These are phyloP conservation scores for Drosophila robusta DNA, from an alignment of 2,888 invertebrate genomes.

Conservation along the genomic window DNA sequence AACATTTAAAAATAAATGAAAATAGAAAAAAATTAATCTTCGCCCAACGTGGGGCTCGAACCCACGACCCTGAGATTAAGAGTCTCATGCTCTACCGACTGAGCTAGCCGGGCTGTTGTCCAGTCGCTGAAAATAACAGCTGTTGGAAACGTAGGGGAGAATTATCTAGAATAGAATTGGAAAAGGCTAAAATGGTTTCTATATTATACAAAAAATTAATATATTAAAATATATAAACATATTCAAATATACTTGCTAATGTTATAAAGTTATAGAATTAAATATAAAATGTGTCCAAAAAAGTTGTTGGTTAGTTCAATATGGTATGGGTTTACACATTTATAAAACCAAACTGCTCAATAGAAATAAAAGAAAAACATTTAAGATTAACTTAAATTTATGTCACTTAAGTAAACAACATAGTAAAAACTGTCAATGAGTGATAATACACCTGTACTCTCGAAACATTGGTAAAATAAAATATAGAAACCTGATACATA, in stretches of 20 bases:
- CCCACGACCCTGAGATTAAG: constrained; percentile 78
- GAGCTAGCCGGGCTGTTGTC: constrained; percentile 72
- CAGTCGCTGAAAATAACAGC: fast-evolving
- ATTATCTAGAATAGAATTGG: neutral
- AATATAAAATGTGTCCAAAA: too few species aligned
- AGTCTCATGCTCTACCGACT: constrained; percentile 80
- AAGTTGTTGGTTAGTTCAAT: neutral
- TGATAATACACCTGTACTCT: constrained; percentile 21
- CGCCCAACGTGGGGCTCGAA: constrained; percentile 81
- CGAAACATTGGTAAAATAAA: constrained; percentile 1
- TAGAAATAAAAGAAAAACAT: neutral
- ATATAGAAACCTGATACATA: neutral
- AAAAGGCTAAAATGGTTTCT: neutral
- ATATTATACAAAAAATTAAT: too few species aligned
- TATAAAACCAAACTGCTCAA: neutral
- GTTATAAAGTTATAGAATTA: too few species aligned
- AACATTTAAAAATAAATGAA: constrained; percentile 3
- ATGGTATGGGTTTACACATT: neutral
- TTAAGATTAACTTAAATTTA: neutral
- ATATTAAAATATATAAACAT: too few species aligned
- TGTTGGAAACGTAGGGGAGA: constrained; percentile 3
- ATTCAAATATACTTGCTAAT: too few species aligned
- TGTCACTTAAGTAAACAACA: neutral
- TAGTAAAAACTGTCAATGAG: constrained; percentile 2
- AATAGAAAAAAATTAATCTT: neutral